These are phyloP conservation scores for Harmothoe impar DNA, from an alignment of 2,888 invertebrate species.

Conservation along the genomic window DNA sequence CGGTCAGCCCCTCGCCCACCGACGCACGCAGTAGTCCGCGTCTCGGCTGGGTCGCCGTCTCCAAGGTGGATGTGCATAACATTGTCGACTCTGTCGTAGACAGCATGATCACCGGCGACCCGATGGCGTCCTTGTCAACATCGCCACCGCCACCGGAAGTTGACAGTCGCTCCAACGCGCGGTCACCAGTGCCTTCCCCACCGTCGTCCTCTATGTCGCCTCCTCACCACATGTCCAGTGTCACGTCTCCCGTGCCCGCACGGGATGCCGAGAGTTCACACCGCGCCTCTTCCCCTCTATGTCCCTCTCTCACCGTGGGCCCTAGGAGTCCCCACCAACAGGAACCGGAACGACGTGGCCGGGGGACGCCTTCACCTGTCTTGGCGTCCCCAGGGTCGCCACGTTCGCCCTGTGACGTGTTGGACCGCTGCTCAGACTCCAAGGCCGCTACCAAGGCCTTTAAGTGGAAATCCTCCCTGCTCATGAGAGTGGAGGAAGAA, in stretches of 20 bases:
- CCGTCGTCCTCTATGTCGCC: constrained; percentile 15
- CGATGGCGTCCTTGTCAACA: neutral
- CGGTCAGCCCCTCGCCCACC: neutral
- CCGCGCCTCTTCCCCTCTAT: neutral
- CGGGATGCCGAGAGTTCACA: neutral
- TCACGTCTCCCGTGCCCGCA: neutral
- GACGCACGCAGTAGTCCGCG: constrained; percentile 17
- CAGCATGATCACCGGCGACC: constrained; percentile 61
- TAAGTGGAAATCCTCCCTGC: constrained; percentile 65
- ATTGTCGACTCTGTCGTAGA: constrained; percentile 65
- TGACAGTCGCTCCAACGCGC: neutral
- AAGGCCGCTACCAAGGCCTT: constrained; percentile 50
- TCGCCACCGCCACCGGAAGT: neutral
- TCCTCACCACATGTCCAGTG: neutral
- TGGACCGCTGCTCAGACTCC: constrained; percentile 13
- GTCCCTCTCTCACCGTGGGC: neutral
- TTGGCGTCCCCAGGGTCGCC: constrained; percentile 44
- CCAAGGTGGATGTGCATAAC: constrained; percentile 63
- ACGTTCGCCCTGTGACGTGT: constrained; percentile 24
- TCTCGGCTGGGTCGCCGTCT: constrained; percentile 65
- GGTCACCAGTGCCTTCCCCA: constrained; percentile 18
- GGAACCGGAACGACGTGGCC: neutral
- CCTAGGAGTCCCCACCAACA: neutral
- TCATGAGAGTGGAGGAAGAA: constrained; percentile 61
- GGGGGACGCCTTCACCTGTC: constrained; percentile 16